phyloP scores from a whole-genome alignment of 2,113 vertebrate genomes.

The Halcyon senegalensis region DNA sequence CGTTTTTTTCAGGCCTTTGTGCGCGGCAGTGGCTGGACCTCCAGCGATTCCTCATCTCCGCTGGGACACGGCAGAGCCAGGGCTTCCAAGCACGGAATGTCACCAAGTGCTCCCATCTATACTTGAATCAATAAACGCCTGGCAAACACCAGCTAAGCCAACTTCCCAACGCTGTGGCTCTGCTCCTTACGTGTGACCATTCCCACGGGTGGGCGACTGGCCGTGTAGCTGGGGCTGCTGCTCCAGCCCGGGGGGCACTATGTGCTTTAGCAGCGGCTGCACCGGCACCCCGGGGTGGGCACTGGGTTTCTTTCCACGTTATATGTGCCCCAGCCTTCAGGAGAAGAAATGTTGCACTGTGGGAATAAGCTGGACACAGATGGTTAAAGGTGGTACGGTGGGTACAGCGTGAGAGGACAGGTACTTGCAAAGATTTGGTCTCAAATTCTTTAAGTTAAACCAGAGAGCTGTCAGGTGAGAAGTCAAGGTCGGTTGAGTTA shows the following conservation, averaged over 20 bases:
- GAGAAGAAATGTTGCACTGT: background rate
- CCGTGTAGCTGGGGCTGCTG: background rate
- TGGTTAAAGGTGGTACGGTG: too few relatives aligned
- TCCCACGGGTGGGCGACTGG: background rate
- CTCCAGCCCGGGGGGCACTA: background rate
- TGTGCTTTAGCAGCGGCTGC: background rate
- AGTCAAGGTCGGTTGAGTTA: background rate
- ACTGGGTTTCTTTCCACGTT: background rate
- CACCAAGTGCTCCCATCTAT: background rate
- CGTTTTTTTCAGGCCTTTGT: background rate
- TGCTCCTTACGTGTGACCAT: background rate
- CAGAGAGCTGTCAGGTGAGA: background rate
- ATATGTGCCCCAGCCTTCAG: rapidly evolving
- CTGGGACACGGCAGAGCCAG: background rate
- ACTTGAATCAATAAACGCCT: background rate
- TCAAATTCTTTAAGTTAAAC: background rate
- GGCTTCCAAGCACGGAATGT: background rate
- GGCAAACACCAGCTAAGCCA: background rate
- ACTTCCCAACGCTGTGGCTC: rapidly evolving
- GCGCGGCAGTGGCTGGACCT: background rate
- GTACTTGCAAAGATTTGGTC: background rate
- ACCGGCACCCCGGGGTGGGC: background rate
- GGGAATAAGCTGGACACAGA: background rate
- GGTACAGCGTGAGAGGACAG: rapidly evolving
- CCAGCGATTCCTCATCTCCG: rapidly evolving